phyloP scores from a whole-genome alignment of 1,140 invertebrate genomes.

The Phymorhynchus buccinoides region DNA sequence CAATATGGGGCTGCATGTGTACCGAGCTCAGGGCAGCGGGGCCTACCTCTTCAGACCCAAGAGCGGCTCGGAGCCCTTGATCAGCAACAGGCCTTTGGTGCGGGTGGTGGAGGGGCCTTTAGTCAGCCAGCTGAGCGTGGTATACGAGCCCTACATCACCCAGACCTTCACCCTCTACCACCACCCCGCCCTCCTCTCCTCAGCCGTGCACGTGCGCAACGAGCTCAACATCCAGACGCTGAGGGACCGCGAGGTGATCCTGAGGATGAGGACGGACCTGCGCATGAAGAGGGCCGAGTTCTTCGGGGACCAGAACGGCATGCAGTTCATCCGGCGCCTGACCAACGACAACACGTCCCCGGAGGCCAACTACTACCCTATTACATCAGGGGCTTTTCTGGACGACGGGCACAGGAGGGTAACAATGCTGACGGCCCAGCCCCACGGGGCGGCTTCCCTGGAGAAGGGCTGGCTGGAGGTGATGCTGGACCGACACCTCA shows the following conservation, averaged over 20 bases:
- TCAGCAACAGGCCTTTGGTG: constrained; percentile 73
- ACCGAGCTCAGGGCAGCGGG: constrained; percentile 83
- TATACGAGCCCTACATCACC: constrained; percentile 80
- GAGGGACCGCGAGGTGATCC: constrained; percentile 87
- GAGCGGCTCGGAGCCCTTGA: constrained; percentile 74
- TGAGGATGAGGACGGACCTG: constrained; percentile 88
- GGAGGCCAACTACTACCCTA: constrained; percentile 97
- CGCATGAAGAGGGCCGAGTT: constrained; percentile 78
- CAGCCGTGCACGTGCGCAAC: constrained; percentile 65
- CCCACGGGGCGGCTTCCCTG: constrained; percentile 66
- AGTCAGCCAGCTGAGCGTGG: constrained; percentile 81
- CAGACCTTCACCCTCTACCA: constrained; percentile 83
- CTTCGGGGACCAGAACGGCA: constrained; percentile 96
- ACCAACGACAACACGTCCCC: constrained; percentile 87
- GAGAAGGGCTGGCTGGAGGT: constrained; percentile 85
- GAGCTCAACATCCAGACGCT: constrained; percentile 56
- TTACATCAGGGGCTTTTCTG: constrained; percentile 88
- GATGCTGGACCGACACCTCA: constrained; percentile 93
- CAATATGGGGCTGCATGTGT: constrained; percentile 82
- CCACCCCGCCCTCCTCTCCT: constrained; percentile 58
- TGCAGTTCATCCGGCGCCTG: constrained; percentile 82
- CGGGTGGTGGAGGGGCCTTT: constrained; percentile 81
- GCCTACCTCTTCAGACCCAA: constrained; percentile 97
- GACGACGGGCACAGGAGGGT: constrained; percentile 77
- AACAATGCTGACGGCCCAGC: constrained; percentile 64